Base-by-base conservation (phyloP, 2,113 vertebrate genomes). In the Aramus guarauna region DNA sequence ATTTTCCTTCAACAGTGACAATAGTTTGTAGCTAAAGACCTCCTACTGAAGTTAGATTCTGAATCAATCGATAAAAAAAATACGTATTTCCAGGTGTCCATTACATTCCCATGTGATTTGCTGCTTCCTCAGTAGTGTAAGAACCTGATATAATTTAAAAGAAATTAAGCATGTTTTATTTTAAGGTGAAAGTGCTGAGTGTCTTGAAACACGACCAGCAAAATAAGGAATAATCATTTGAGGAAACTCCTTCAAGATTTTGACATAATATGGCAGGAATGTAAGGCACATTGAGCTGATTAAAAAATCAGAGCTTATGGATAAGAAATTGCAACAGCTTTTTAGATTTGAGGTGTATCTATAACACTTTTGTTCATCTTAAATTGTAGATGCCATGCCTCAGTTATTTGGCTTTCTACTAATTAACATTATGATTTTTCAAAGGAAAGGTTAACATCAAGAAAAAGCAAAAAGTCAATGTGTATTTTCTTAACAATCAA, bases 201-300 rank as follows among this genome's bases (percentile, higher is more conserved):
- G 34, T 83, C 63, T 73, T 76, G 19, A 80, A 90, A 76, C 17
- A 6, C 6, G 5, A 60, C 43, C 36, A 76, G 8, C 48, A 73
- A 82, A 88, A 56, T 22, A 73, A 79, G 5, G 12, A 90, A 58
- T 37, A 72, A 79, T 36, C 1, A 41, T 45, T 58, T 55, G 41
- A 26, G 19, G 32, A 41, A 72, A 62, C 1, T 43, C 20, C 48
- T 55, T 82, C 8, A 75, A 72, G 29, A 69, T 32, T 69, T n/a
- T 47, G 27, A 23, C 9, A 74, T 16, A 53, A 48, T 48, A 81
- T 0, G 0, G 3, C 26, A 41, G 8, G 15, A 60, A 36, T n/a
- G 4, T n/a, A 74, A 69, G 13, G 14, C 22, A 56, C 37, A 55
- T 5, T 71, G 17, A n/a, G 4, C 11, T 32, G 13, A 76, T 22